phyloP scores from a whole-genome alignment of 2,113 vertebrate genomes.

The Penelope pileata region DNA sequence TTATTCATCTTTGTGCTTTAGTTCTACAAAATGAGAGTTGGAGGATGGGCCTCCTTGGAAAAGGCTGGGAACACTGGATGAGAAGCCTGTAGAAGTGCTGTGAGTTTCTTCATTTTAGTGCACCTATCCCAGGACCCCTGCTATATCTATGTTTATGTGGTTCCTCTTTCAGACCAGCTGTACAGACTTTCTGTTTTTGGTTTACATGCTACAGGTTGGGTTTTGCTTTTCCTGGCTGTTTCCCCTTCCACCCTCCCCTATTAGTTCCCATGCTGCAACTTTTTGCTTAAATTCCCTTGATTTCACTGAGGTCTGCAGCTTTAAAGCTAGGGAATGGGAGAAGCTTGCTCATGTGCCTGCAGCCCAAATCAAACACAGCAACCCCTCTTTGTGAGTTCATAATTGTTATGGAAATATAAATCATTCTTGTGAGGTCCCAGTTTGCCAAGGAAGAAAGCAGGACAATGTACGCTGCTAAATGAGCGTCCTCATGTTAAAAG shows the following conservation, averaged over 20 bases:
- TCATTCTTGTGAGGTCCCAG: not conserved
- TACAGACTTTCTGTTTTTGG: not conserved
- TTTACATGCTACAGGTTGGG: not conserved
- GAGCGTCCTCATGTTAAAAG: not conserved
- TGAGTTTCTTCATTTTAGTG: not conserved
- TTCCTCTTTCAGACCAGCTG: not conserved
- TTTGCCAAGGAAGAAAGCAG: slow-evolving; percentile 47
- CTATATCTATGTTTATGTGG: not conserved
- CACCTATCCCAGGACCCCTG: not conserved
- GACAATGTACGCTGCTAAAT: slow-evolving; percentile 27
- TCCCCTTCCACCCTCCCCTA: not conserved
- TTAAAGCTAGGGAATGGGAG: not conserved
- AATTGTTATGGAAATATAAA: not conserved
- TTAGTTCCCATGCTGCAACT: not conserved
- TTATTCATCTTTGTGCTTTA: not conserved
- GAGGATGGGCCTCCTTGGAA: not conserved
- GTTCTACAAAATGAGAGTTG: not conserved
- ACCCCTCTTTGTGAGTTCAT: not conserved
- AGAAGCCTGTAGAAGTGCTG: not conserved
- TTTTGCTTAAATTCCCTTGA: not conserved
- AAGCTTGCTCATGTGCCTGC: not conserved
- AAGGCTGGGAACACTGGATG: not conserved
- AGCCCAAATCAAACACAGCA: not conserved
- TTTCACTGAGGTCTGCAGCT: not conserved
- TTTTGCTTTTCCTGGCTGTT: slow-evolving; percentile 14